Evolutionary conservation across 92 coral and sea anemone genomes (phyloP).

Genomic region (Epizoanthus rinbou): DNA sequence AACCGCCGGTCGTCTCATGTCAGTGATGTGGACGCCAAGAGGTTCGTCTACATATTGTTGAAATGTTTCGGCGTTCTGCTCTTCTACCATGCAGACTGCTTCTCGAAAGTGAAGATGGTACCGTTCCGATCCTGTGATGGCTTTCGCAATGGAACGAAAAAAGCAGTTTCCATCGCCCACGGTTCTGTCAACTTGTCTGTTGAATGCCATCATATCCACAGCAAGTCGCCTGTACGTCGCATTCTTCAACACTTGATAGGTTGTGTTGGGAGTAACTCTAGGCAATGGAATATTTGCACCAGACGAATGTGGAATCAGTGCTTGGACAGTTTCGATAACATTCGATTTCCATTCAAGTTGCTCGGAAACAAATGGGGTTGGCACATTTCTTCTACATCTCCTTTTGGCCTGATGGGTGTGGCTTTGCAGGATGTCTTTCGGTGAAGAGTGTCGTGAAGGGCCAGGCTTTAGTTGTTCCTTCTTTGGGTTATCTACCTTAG

Average conservation of each 20-base stretch:
- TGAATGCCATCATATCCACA: neutral
- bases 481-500: neutral
- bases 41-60: neutral
- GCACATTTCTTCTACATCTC: neutral
- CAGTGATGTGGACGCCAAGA: neutral
- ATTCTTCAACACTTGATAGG: neutral
- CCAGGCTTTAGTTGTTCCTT: neutral
- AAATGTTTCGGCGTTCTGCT: neutral
- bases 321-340: neutral
- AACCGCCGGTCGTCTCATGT: too few species aligned
- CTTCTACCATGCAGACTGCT: neutral
- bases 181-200: neutral
- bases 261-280: neutral
- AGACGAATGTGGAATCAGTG: neutral
- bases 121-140: neutral
- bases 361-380: neutral
- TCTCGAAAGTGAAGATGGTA: neutral
- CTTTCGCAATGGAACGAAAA: neutral
- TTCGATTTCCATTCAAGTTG: neutral
- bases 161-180: neutral
- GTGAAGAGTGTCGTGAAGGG: too few species aligned
- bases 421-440: too few species aligned
- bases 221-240: neutral
- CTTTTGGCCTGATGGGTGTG: neutral
- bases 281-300: neutral